Evolutionary conservation across 2,797 vertebrate genomes (phyloP), one percentile per base, ranked within the genome.

Genomic region (Halcyon chelicuti): DNA sequence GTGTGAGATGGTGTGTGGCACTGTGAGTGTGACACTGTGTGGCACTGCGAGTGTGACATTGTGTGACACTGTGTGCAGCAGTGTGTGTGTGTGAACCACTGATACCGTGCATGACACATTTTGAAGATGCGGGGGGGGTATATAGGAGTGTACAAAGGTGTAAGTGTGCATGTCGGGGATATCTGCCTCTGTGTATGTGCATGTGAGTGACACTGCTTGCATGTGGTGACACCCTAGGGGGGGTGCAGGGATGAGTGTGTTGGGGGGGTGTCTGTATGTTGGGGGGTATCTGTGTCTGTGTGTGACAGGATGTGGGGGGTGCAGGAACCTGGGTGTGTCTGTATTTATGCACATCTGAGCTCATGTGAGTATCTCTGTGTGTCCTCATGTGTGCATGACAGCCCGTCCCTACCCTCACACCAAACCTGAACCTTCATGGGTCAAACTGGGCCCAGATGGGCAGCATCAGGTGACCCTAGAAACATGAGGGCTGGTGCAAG

Each of bases 401-500:
- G 28, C 10, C 28, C 9, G 5, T 21, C 7, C 4, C 40, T 15
- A 25, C 2, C 10, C n/a, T 31, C 37, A 14, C 49, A 14, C 18
- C 60, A 31, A 78, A 66, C 37, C 28, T 18, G 61, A 71, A 23
- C 23, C 5, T 37, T 31, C 16, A 0, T 3, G 68, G 35, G 42
- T 39, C 61, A 33, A 29, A 39, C 5, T 60, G 42, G 52, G 52
- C 61, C n/a, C 47, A 57, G 15, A 58, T 21, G n/a, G 46, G 66
- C 65, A 65, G 55, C 1, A 2, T 33, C 35, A 25, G 26, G 31
- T 20, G 31, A 20, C 4, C 7, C 60, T 18, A 60, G 16, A 35
- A 87, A 21, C 51, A 15, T 0, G 0, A 18, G 11, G 15, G 12
- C 40, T 42, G 54, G 37, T 12, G 12, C 1, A 3, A 67, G 79